These are phyloP conservation scores for Pantherophis vulpinus DNA, from an alignment of 2,797 vertebrate genomes.

Conservation along the genomic window DNA sequence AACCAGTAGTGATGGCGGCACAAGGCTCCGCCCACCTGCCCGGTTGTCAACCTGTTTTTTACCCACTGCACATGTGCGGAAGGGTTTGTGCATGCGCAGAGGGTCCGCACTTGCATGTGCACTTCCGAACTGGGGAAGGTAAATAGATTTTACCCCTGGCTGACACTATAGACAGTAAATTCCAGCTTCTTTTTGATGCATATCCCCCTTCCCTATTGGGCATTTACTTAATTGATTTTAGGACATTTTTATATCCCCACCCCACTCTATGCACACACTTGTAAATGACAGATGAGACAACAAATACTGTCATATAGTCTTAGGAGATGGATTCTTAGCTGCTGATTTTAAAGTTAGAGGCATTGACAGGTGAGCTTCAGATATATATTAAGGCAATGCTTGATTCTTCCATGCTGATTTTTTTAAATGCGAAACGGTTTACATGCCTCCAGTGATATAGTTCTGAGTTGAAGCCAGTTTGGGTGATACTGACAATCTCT, in stretches of 20 bases:
- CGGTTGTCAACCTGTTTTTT: too few relatives aligned
- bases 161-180: background rate
- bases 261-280: background rate
- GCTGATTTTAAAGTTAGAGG: background rate
- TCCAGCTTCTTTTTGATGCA: background rate
- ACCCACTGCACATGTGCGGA: too few relatives aligned
- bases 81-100: too few relatives aligned
- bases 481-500: background rate
- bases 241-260: background rate
- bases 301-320: background rate
- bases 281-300: constrained; percentile 28
- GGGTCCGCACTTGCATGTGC: too few relatives aligned
- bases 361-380: background rate
- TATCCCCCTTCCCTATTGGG: background rate
- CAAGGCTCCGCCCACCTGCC: too few relatives aligned
- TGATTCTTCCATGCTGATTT: background rate
- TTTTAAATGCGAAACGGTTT: background rate
- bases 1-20: too few relatives aligned
- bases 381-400: background rate
- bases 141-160: too few relatives aligned
- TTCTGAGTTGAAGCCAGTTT: constrained; percentile 2
- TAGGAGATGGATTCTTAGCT: constrained; percentile 4
- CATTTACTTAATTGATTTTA: constrained; percentile 7
- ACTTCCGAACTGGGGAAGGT: too few relatives aligned
- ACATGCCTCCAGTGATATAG: background rate